Evolutionary conservation across 2,888 invertebrate species (phyloP), one percentile per base, ranked within the genome.

Genomic region (Abscondita cerata): DNA sequence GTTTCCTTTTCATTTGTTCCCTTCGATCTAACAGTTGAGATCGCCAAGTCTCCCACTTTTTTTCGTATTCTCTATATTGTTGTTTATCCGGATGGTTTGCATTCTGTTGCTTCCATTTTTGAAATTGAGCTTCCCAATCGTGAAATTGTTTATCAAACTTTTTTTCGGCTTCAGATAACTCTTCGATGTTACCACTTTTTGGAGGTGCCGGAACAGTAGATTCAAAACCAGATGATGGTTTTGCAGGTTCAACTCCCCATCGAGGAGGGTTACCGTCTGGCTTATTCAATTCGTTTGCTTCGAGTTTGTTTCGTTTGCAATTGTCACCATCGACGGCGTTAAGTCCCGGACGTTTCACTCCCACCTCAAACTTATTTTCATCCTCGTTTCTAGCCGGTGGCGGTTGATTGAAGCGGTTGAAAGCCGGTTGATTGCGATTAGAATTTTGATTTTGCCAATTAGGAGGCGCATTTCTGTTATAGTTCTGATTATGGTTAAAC

Each of bases 91-190:
- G 96, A 82, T 96, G 95, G 79, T 93, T 92, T 33, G 89, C 90
- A 82, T 96, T 96, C 74, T 95, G 92, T 65, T 88, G 87, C 76
- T 92, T 93, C 96, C 96, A 96, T 72, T 91, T 91, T 73, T 91
- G 89, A 78, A 95, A 96, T 78, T 96, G 93, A 69, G 91, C 87
- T 80, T 95, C 95, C 96, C 96, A 96, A 75, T 93, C 90, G 72
- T 88, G 86, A 77, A 96, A 96, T 78, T 96, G 93, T 64, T 89
- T 88, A 76, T 94, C 93, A 81, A 96, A 96, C 61, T 89, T 88
- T 77, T 88, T 89, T 79, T 95, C 94, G 72, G 93, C 92, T 70
- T 86, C 85, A 0, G 84, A 83, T 38, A 84, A 65, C 62, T 79
- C 79, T 59, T 81, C 80, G 11, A 52, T 41, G 41, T 65, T 62